phyloP scores from a whole-genome alignment of 2,113 vertebrate species.

The Heterocephalus glaber region DNA sequence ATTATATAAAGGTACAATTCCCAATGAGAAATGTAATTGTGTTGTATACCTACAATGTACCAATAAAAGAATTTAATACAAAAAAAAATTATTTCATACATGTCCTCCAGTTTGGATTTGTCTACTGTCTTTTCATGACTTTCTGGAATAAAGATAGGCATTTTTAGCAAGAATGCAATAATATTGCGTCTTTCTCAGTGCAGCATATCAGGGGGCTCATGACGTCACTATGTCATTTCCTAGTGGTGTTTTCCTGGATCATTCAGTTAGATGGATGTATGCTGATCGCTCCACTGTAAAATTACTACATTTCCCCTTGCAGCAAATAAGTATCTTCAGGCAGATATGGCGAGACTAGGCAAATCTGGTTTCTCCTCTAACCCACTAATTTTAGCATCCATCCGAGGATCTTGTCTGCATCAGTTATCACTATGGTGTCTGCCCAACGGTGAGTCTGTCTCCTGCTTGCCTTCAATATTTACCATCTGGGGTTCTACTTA shows the following conservation, averaged over 20 bases:
- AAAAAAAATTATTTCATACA: not conserved
- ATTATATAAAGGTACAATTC: too few relatives aligned
- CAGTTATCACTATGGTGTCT: not conserved
- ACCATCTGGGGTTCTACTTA: not conserved
- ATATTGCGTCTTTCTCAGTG: not conserved
- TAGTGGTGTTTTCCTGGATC: not conserved
- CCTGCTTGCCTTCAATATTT: not conserved
- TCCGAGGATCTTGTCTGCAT: not conserved
- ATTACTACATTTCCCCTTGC: not conserved
- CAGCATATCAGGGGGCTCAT: rapidly evolving
- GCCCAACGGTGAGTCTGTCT: not conserved
- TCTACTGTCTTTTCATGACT: not conserved
- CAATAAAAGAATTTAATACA: too few relatives aligned
- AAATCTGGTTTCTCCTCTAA: slow-evolving; percentile 1
- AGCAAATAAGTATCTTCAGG: not conserved
- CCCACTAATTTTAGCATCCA: not conserved
- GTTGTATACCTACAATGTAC: too few relatives aligned
- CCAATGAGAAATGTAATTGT: too few relatives aligned
- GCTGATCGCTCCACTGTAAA: not conserved
- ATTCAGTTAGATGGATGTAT: not conserved
- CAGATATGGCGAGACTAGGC: not conserved
- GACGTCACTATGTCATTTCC: not conserved
- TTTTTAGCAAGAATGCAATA: not conserved
- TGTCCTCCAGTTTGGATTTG: not conserved
- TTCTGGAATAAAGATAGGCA: not conserved